Evolutionary conservation across 2,888 invertebrate genomes (phyloP), one percentile per base, ranked within the genome.

Genomic region (Boloria euphrosyne): DNA sequence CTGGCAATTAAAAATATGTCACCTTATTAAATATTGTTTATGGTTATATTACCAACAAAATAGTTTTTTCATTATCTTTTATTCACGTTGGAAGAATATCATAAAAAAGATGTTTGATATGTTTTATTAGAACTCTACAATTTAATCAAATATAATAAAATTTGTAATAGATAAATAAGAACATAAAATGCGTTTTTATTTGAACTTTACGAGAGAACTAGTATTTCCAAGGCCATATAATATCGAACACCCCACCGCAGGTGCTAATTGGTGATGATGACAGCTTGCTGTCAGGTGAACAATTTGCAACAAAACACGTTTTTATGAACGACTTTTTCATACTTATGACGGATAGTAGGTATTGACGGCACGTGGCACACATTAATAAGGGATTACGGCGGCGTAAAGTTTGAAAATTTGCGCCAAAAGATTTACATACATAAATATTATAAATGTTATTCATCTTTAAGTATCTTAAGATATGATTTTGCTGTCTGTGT

Each of bases 201-300:
- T 69, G 63, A 69, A 66, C 66, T 69, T 68, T 69, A 66, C 46
- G 47, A 61, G 58, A 57, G 54, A 70, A 65, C 68, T 60, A 62
- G 69, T 66, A 59, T 66, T 62, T 67, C 51, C 71, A 73, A 75
- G 74, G 74, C 65, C 70, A 64, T 66, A 55, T 62, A 63, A 74
- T 66, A 66, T 61, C 63, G 63, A 66, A 46, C 65, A 67, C 16
- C 58, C 63, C 60, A 44, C 43, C 72, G 77, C 77, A 77, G 76
- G 74, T 77, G 76, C 67, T 71, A 70, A 71, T 67, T 70, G 64
- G 60, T 70, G 74, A 70, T 73, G 73, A 71, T 76, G 76, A 74
- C 73, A 73, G 66, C 67, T 71, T 66, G 70, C 71, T 74, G 76
- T 75, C 75, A 73, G 75, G 71, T 76, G 75, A 52, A 65, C 71